A percentile compares a stretch with the other conserved stretches of the same genome.
Evolutionary conservation across 1,140 invertebrate genomes (phyloP).

Genomic region (Catajapyx aquilonaris): DNA sequence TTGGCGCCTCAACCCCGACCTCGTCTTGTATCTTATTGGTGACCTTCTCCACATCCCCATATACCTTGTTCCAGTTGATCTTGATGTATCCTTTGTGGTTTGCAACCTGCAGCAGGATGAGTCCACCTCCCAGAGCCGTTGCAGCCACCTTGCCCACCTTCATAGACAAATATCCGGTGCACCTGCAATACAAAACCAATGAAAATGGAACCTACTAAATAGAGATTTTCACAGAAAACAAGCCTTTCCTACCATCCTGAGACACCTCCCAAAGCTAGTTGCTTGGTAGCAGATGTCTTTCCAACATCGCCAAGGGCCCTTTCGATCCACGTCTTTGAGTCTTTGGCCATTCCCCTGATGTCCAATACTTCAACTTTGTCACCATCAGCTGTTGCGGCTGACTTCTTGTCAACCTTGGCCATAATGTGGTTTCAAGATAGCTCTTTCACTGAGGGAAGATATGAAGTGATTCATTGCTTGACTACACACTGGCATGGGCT

Average conservation of each 20-base stretch:
- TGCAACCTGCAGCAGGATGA: constrained; percentile 73
- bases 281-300: constrained; percentile 63
- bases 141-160: constrained; percentile 81
- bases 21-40: constrained; percentile 57
- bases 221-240: too few species aligned
- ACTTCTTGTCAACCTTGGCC: too few species aligned
- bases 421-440: too few species aligned
- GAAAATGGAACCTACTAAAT: neutral
- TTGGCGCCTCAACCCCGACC: constrained; percentile 42
- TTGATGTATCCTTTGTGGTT: constrained; percentile 81
- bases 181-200: constrained; percentile 29
- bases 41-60: constrained; percentile 56
- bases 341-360: constrained; percentile 33
- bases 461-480: too few species aligned
- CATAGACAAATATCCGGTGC: constrained; percentile 70
- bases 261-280: constrained; percentile 60
- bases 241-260: constrained; percentile 55
- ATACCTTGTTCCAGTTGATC: constrained; percentile 71
- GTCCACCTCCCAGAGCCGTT: constrained; percentile 64
- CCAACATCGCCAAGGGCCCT: constrained; percentile 53
- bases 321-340: constrained; percentile 43
- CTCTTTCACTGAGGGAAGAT: too few species aligned
- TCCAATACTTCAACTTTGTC: constrained; percentile 20
- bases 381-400: constrained; percentile 6
- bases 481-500: too few species aligned